These are phyloP conservation scores for Rhaphigaster nebulosa DNA, from an alignment of 2,888 invertebrate genomes.

Conservation along the genomic window DNA sequence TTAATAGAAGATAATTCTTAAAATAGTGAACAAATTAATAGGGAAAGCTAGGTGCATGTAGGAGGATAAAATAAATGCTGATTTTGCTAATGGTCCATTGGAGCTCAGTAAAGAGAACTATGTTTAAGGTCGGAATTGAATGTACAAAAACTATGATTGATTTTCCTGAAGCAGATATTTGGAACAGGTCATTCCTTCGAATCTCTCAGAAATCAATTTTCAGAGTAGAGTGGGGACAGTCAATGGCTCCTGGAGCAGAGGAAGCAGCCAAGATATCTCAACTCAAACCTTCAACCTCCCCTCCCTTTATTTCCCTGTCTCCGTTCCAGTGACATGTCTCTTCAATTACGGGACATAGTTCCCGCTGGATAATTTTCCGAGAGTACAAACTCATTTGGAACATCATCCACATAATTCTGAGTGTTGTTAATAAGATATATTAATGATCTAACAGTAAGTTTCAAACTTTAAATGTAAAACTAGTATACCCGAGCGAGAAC, in stretches of 20 bases:
- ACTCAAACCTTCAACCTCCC: not conserved
- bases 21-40: no score
- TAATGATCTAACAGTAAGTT: no score
- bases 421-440: not conserved
- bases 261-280: not conserved
- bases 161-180: no score
- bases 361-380: not conserved
- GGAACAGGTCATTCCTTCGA: not conserved
- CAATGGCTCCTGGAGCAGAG: not conserved
- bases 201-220: not conserved
- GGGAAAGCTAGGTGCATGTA: no score
- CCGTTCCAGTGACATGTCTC: not conserved
- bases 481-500: no score
- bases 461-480: no score
- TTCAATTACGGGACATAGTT: not conserved
- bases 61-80: no score
- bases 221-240: not conserved
- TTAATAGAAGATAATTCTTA: no score
- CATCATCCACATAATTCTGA: not conserved
- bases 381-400: not conserved
- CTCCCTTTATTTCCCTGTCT: not conserved
- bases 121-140: no score
- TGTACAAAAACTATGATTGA: no score
- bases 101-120: no score
- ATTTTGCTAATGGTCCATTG: no score